Evolutionary conservation across 2,797 vertebrate species (phyloP), one percentile per base, ranked within the genome.

Genomic region (Psittacula echo): DNA sequence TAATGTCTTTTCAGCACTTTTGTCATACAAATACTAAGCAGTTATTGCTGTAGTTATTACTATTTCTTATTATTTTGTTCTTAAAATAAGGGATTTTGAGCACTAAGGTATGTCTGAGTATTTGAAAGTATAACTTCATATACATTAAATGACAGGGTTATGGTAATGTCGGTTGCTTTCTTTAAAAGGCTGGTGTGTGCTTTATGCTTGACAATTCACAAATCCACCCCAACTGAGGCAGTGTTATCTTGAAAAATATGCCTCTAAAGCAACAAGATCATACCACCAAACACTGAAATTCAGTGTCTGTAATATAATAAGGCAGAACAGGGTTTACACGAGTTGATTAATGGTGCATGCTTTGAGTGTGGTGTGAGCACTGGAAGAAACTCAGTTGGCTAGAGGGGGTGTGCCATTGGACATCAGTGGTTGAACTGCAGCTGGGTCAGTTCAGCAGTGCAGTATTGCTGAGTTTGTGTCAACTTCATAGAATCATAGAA

Each of bases 1-100:
- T 97, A 97, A 96, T 96, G 94, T 95, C 78, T 96, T 95, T 95
- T 96, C 94, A 89, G 94, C 84, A 90, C 75, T 97, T 97, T 94
- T 90, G 86, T 96, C 80, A 85, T 89, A 93, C 30, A 96, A 96
- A 92, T 95, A 90, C 87, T 89, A 91, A 95, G 90, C 85, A 67
- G 64, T 94, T 96, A 95, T 93, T 94, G 90, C 72, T 89, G 39
- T 95, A 85, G 95, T 95, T 90, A 97, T 97, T 90, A 97, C 96
- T 96, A 95, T 95, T 96, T 96, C 84, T 82, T 95, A 87, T 94
- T 95, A 73, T 95, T 97, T 81, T 93, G 90, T 78, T 95, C 72
- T 90, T 92, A 88, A 95, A 92, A 84, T 82, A 91, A 91, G 74
- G 68, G 77, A 85, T 92, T 93, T 95, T 73, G 54, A 89, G 64